Evolutionary conservation across 1,140 invertebrate species (phyloP).

Genomic region (Drosophila chauvacae): DNA sequence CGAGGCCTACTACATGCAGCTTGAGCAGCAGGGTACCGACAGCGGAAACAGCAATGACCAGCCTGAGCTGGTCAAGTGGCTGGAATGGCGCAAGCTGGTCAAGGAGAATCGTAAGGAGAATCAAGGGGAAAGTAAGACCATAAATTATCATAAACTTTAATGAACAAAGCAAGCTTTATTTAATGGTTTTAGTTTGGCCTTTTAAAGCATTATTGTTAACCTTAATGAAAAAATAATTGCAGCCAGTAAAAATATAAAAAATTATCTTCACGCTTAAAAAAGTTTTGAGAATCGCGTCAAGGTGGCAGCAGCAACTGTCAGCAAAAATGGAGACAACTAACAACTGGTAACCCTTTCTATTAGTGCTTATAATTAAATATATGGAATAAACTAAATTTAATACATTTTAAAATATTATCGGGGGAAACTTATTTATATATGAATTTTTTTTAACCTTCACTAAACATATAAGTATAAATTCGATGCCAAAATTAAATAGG

Average conservation of each 20-base stretch:
- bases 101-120: conserved; percentile 75
- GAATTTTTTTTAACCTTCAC: no score
- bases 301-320: conserved; percentile 33
- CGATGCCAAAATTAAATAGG: background rate
- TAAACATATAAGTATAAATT: background rate
- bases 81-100: conserved; percentile 89
- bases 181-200: background rate
- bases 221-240: background rate
- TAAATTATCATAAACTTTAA: background rate
- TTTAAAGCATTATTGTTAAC: background rate
- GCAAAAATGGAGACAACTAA: conserved; percentile 32
- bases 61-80: conserved; percentile 89
- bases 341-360: background rate
- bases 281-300: conserved; percentile 50
- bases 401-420: background rate
- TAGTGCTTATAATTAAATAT: background rate
- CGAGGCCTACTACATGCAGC: conserved; percentile 95
- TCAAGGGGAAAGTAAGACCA: background rate
- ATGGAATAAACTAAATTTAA: conserved; percentile 5
- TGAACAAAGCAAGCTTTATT: background rate
- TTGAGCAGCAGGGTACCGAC: conserved; percentile 87
- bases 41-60: conserved; percentile 86
- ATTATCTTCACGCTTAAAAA: no score
- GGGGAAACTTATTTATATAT: background rate
- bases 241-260: background rate